Evolutionary conservation across 1,140 invertebrate genomes (phyloP).

Genomic region (Drosophila takahashii): DNA sequence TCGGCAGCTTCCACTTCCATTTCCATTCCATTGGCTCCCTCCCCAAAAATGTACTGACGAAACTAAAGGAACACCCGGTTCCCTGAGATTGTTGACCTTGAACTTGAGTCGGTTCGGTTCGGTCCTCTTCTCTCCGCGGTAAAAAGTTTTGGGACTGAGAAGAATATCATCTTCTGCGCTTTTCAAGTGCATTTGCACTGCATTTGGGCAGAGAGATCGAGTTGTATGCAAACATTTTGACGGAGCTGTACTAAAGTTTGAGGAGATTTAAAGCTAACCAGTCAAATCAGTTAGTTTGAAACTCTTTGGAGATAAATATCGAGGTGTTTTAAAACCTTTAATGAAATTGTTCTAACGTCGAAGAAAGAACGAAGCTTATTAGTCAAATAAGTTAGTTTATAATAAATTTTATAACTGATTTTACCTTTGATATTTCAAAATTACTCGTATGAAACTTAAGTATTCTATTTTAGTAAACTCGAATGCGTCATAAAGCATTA

Average conservation of each 20-base stretch:
- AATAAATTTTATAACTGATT: background rate
- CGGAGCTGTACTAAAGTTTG: conserved; percentile 17
- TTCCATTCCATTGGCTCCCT: conserved; percentile 3
- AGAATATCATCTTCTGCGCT: conserved; percentile 23
- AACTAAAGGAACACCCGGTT: conserved; percentile 15
- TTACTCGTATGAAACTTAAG: too few relatives aligned
- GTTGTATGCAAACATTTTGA: conserved; percentile 11
- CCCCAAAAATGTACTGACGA: conserved; percentile 1
- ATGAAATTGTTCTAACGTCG: too few relatives aligned
- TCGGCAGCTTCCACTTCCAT: background rate
- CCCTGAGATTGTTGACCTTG: conserved; percentile 64
- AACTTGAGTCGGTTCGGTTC: conserved; percentile 60
- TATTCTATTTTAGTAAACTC: too few relatives aligned
- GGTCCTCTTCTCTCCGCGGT: conserved; percentile 9
- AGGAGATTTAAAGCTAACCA: background rate
- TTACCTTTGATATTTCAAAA: too few relatives aligned
- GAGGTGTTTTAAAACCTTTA: too few relatives aligned
- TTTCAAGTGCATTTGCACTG: conserved; percentile 33
- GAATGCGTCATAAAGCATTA: background rate
- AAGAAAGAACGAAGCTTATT: too few relatives aligned
- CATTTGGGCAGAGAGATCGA: conserved; percentile 1
- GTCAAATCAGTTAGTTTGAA: too few relatives aligned
- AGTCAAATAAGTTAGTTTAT: background rate
- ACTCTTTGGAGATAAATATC: too few relatives aligned
- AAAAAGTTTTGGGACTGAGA: background rate